Evolutionary conservation across 2,888 invertebrate genomes (phyloP), one percentile per base, ranked within the genome.

Genomic region (Cephus runcator): DNA sequence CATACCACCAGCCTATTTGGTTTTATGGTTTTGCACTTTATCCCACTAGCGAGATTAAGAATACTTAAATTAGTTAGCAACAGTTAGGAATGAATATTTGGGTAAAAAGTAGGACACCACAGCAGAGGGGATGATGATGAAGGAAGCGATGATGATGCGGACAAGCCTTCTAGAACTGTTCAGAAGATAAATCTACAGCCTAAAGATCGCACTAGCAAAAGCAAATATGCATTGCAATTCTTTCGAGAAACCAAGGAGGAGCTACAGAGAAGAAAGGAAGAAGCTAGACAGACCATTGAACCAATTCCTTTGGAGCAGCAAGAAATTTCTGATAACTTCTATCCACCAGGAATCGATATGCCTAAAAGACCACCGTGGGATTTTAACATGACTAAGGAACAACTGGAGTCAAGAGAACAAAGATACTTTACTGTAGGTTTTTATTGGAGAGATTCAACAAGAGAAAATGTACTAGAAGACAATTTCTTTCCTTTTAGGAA

Each of bases 291-390:
- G 79, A 92, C 93, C 0, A 89, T 96, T 0, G 91, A 92, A n/a
- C 92, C 92, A 0, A 93, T 94, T 0, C 85, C 93, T 0, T 93
- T 95, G 78, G 92, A 93, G 36, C 93, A 94, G 3, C 92, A 96
- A 83, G 97, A 97, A 92, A 93, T 96, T 56, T 92, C 94, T 15
- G 93, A 93, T 23, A 93, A 94, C 73, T 96, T 94, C 91, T 98
- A 96, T 88, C 94, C 95, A 0, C 87, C 92, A 0, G 95, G 94
- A 9, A 91, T 96, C 71, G 94, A 95, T 82, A 96, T 97, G 91
- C 98, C 98, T 0, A 95, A 95, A 85, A 92, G 98, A 79, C 98
- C 98, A 0, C 92, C 94, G 0, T 99, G 98, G 98, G 94, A 95
- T 87, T 96, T 95, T 87, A 93, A 92, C n/a, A 95, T 96, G 94